These are phyloP conservation scores for Ptychodera flava DNA, from an alignment of 35 echinoderm and acorn worm genomes.

Conservation along the genomic window DNA sequence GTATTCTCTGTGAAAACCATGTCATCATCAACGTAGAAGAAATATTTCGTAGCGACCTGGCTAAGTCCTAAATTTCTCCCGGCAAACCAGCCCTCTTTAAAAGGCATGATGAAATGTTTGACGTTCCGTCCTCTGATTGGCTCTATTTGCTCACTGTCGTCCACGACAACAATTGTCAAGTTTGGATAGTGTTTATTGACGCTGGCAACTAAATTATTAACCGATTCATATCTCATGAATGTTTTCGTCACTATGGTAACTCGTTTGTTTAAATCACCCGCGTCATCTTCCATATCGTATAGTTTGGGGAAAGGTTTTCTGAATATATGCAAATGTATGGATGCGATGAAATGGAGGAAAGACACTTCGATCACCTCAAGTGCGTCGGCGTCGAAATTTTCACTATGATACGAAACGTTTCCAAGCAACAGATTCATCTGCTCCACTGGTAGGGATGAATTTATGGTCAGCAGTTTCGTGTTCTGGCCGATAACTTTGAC, in stretches of 20 bases:
- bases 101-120: background rate
- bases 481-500: background rate
- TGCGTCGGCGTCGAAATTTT: background rate
- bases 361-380: background rate
- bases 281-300: background rate
- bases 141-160: background rate
- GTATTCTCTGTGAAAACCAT: background rate
- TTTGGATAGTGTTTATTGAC: background rate
- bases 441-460: background rate
- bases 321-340: background rate
- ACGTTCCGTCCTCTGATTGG: background rate
- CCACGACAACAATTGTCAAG: background rate
- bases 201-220: background rate
- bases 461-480: background rate
- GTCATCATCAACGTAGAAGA: background rate
- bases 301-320: background rate
- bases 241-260: background rate
- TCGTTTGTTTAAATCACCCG: background rate
- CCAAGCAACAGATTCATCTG: background rate
- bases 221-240: background rate
- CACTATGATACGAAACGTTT: background rate
- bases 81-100: background rate
- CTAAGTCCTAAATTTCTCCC: background rate
- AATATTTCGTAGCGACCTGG: background rate
- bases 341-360: background rate